A percentile compares a stretch with the other conserved stretches of the same genome.
phyloP scores from a whole-genome alignment of 2,888 invertebrate species.

The Exocentrus adspersus region DNA sequence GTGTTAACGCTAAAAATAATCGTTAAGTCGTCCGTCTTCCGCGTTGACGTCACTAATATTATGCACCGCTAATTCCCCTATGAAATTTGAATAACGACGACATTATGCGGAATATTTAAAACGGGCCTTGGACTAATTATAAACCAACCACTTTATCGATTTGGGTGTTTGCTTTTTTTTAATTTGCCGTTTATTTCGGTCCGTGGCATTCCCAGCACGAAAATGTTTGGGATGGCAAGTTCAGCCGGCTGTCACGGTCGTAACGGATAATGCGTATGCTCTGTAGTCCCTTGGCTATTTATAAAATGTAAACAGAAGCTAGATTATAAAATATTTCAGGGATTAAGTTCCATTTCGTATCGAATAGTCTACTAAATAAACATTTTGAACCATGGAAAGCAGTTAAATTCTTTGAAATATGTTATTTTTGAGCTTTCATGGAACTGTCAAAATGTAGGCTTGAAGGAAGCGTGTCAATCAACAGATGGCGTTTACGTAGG shows the following conservation, averaged over 20 bases:
- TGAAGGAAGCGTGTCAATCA: too few species aligned
- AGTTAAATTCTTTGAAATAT: too few species aligned
- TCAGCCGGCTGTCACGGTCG: conserved; percentile 17
- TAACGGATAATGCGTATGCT: not conserved
- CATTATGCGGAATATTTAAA: conserved; percentile 6
- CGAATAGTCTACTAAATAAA: too few species aligned
- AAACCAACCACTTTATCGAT: conserved; percentile 10
- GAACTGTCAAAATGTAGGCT: too few species aligned
- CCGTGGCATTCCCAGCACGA: conserved; percentile 5
- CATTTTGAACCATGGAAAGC: too few species aligned
- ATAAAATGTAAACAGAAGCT: conserved; percentile 18
- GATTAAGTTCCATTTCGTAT: too few species aligned
- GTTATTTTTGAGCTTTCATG: too few species aligned
- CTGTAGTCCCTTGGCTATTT: conserved; percentile 6
- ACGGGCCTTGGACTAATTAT: conserved; percentile 12
- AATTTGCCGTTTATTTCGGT: not conserved
- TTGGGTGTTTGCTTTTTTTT: not conserved
- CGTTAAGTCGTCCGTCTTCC: not conserved
- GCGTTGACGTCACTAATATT: conserved; percentile 3
- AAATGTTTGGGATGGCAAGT: conserved; percentile 8
- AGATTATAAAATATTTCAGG: not conserved
- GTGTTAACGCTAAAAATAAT: conserved; percentile 16
- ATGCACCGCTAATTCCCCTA: not conserved
- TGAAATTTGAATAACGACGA: not conserved
- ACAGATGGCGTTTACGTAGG: too few species aligned